Evolutionary conservation across 1,140 invertebrate species (phyloP).

Genomic region (Lepidurus arcticus): DNA sequence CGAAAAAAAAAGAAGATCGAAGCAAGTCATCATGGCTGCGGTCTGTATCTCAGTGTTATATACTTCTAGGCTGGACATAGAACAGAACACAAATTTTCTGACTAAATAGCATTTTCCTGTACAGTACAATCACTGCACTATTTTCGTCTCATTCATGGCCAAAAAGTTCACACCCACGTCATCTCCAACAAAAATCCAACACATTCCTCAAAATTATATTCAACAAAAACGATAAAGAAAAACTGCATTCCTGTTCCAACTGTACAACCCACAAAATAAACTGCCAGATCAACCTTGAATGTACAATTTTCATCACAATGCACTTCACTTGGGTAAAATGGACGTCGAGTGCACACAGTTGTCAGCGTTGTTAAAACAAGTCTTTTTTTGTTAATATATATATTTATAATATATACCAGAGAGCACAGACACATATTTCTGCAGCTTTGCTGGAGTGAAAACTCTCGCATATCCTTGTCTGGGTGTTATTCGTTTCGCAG

Average conservation of each 20-base stretch:
- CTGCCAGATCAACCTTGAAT: neutral
- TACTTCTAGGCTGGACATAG: slow-evolving; percentile 4
- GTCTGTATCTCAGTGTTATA: slow-evolving; percentile 17
- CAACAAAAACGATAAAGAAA: neutral
- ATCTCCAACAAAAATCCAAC: neutral
- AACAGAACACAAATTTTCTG: slow-evolving; percentile 16
- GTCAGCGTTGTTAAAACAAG: slow-evolving; percentile 13
- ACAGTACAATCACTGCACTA: slow-evolving; percentile 15
- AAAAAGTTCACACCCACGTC: neutral
- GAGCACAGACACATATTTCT: neutral
- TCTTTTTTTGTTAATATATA: neutral
- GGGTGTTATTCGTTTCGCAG: neutral
- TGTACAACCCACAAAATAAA: slow-evolving; percentile 12
- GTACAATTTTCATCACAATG: slow-evolving; percentile 19
- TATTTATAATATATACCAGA: neutral
- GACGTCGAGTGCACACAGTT: slow-evolving; percentile 13
- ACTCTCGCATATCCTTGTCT: neutral
- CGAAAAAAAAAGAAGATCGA: neutral
- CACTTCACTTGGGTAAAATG: slow-evolving; percentile 21
- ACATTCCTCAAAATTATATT: neutral
- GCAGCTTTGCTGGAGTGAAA: neutral
- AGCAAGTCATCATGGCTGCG: neutral
- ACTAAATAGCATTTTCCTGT: slow-evolving; percentile 16
- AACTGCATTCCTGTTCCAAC: neutral
- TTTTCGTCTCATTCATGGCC: neutral